Base-by-base conservation (phyloP, 2,888 invertebrate genomes). In the Caenorhabditis afra region DNA sequence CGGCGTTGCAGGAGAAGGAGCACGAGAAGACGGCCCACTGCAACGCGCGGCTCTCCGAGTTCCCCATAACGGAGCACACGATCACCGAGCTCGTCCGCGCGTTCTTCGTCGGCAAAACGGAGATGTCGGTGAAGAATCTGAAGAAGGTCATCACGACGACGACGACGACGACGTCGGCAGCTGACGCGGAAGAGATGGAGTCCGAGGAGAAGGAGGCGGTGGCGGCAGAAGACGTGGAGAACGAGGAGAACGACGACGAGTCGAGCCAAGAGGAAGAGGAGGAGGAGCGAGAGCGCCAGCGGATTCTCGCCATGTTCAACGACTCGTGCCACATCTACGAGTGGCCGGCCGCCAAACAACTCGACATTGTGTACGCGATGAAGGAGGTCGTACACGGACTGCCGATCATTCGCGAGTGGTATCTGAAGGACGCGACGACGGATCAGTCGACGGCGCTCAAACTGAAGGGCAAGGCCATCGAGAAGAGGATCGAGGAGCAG, bases 21-120 rank as follows among this genome's bases (percentile, higher is more conserved):
- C 49, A 67, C 65, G 53, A 62, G 45, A 73, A 79, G 37, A 20
- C 50, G 1, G 71, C 78, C 0, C 73, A 79, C 22, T 66, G 59
- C 22, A 71, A 73, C 22, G 67, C 70, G 22, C 61, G 78, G n/a
- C 22, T 79, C 1, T 55, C 55, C 12, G 78, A 79, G 20, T 79
- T 65, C 16, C 66, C 71, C 3, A 61, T 71, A 1, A 73, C 49
- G 1, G 73, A 65, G 52, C 57, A 73, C 52, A 61, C 73, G 22
- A 58, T 79, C 0, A 22, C 78, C 14, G 78, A 79, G 35, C 16
- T 73, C 5, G 52, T 61, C 0, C 45, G 64, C 14, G 73, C 73
- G 22, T 67, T 79, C n/a, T 64, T 79, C 35, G 14, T 65, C 11
- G 71, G 66, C 3, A 53, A 66, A 7, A 18, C 16, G 2, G 35